Evolutionary conservation across 1,140 invertebrate genomes (phyloP).

Genomic region (Lineus longissimus): DNA sequence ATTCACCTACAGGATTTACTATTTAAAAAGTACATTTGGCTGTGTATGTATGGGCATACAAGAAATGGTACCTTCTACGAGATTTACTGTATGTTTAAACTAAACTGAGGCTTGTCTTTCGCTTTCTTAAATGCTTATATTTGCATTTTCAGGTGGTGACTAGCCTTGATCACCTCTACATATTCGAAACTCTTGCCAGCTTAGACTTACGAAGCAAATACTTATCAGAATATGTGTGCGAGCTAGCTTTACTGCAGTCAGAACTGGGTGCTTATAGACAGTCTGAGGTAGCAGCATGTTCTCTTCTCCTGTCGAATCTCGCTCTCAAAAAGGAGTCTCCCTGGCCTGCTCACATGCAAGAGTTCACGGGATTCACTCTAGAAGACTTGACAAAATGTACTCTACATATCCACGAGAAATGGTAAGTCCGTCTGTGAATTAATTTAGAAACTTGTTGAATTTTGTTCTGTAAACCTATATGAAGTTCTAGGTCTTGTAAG

Average conservation of each 20-base stretch:
- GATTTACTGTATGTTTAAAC: background rate
- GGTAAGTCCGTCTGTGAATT: conserved; percentile 28
- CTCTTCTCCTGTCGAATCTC: conserved; percentile 40
- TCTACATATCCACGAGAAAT: conserved; percentile 47
- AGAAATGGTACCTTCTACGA: too few relatives aligned
- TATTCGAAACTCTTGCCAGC: conserved; percentile 32
- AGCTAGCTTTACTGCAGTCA: conserved; percentile 44
- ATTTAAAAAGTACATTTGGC: too few relatives aligned
- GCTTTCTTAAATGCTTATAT: too few relatives aligned
- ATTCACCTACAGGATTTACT: background rate
- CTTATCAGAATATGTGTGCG: conserved; percentile 45
- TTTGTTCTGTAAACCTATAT: background rate
- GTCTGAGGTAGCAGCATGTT: conserved; percentile 41
- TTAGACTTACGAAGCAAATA: conserved; percentile 25
- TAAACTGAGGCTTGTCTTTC: background rate
- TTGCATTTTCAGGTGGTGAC: conserved; percentile 27
- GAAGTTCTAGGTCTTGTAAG: background rate
- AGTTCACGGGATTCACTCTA: conserved; percentile 42
- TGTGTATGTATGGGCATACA: too few relatives aligned
- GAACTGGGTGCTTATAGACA: conserved; percentile 46
- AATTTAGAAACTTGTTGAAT: too few relatives aligned
- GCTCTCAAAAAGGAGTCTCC: conserved; percentile 33
- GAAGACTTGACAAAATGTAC: conserved; percentile 43
- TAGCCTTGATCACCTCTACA: conserved; percentile 40
- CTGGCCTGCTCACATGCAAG: conserved; percentile 36